Percentiles rank a stretch among this genome's conserved stretches.
phyloP scores from a whole-genome alignment of 30 jellyfish, hydroid and myxozoan genomes.

The Aurelia aurita region DNA sequence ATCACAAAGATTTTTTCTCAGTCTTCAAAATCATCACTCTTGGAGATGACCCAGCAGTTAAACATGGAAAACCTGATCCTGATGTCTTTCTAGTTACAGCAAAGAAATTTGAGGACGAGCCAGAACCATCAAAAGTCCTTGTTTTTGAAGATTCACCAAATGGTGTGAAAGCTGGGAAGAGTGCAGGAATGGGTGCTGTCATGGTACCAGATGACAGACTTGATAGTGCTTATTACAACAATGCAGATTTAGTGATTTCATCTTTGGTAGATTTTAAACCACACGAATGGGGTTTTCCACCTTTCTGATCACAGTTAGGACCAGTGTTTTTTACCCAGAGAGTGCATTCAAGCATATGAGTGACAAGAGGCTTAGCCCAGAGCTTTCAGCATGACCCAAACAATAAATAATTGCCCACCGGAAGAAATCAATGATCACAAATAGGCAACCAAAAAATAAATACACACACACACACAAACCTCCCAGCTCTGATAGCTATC shows the following conservation, averaged over 20 bases:
- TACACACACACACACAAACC: too few relatives aligned
- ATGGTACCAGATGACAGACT: constrained; percentile 88
- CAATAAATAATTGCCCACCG: too few relatives aligned
- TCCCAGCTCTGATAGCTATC: too few relatives aligned
- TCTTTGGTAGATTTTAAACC: constrained; percentile 85
- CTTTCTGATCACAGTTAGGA: constrained; percentile 10
- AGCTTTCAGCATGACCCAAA: too few relatives aligned
- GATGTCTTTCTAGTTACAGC: constrained; percentile 88
- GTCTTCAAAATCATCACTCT: constrained; percentile 69
- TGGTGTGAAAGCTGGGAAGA: constrained; percentile 91
- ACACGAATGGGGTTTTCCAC: constrained; percentile 87
- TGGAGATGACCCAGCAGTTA: constrained; percentile 87
- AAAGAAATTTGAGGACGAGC: constrained; percentile 55
- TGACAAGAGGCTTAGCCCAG: too few relatives aligned
- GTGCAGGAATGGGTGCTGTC: constrained; percentile 96
- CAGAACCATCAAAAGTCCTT: constrained; percentile 53
- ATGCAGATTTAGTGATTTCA: constrained; percentile 69
- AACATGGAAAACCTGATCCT: constrained; percentile 94
- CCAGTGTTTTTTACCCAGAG: too few relatives aligned
- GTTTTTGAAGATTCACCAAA: constrained; percentile 98
- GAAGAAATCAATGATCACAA: too few relatives aligned
- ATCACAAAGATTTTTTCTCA: constrained; percentile 76
- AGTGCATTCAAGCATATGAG: too few relatives aligned
- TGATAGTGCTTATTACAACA: constrained; percentile 50
- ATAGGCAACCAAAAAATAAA: too few relatives aligned